These are phyloP conservation scores for Psettodes erumei DNA, from an alignment of 2,113 vertebrate species.

Conservation along the genomic window DNA sequence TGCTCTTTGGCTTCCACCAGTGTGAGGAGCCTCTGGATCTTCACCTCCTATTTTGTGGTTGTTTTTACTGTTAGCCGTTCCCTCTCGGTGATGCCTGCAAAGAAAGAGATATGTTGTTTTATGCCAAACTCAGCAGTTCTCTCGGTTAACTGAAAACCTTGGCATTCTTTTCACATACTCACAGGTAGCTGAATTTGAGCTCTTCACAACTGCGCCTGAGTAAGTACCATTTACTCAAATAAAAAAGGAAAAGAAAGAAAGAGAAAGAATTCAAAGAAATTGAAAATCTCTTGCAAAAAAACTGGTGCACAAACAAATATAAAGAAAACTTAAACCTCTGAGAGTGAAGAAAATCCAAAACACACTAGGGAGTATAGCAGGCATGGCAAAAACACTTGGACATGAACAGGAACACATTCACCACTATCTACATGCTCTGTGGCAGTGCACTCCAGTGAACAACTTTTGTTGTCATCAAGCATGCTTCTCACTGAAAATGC, in stretches of 20 bases:
- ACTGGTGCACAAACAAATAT: no score
- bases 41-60: conserved; percentile 18
- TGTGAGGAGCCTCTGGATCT: background rate
- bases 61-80: background rate
- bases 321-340: no score
- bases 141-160: conserved; percentile 29
- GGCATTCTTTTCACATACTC: background rate
- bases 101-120: conserved; percentile 9
- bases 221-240: background rate
- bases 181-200: conserved; percentile 11
- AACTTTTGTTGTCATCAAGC: no score
- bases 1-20: background rate
- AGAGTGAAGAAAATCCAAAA: no score
- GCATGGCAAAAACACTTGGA: no score
- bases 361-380: no score
- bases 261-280: no score
- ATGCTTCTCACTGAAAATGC: no score
- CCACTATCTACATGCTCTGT: no score
- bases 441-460: no score
- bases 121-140: conserved; percentile 30
- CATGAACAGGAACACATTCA: no score
- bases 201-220: background rate
- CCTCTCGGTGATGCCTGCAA: conserved; percentile 10
- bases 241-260: background rate
- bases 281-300: no score